phyloP scores from a whole-genome alignment of 2,113 vertebrate species.

The Mastomys coucha region DNA sequence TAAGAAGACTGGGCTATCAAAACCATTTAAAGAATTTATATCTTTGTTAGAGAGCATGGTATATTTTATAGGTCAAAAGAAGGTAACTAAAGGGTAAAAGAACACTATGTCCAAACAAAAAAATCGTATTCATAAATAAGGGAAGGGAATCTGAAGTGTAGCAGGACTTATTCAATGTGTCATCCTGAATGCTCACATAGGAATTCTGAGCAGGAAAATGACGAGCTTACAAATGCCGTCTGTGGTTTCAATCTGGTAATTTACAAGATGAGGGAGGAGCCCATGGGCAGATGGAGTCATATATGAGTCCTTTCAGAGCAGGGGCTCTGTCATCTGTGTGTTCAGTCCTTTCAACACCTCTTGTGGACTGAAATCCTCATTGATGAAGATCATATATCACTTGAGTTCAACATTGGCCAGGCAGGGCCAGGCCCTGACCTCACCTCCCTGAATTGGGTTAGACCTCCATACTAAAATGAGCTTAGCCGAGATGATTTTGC shows the following conservation, averaged over 20 bases:
- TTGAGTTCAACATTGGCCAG: neutral
- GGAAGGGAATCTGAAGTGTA: neutral
- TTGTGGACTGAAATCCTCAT: neutral
- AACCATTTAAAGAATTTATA: slow-evolving; percentile 84
- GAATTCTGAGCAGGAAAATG: neutral
- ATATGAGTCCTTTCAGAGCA: neutral
- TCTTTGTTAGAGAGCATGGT: slow-evolving; percentile 80
- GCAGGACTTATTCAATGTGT: neutral
- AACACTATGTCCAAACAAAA: slow-evolving; percentile 30
- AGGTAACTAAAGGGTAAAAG: slow-evolving; percentile 69
- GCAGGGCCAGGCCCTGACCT: slow-evolving; percentile 30
- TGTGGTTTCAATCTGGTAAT: neutral
- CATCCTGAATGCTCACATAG: neutral
- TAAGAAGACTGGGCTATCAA: slow-evolving; percentile 70
- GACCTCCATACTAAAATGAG: slow-evolving; percentile 86
- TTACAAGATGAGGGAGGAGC: neutral
- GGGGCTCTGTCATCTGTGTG: fast-evolving
- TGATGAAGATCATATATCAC: neutral
- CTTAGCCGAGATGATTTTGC: slow-evolving; percentile 86
- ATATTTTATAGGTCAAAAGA: slow-evolving; percentile 76
- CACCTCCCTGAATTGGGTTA: slow-evolving; percentile 83
- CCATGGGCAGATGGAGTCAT: neutral
- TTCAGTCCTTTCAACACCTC: neutral
- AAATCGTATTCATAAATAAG: slow-evolving; percentile 38
- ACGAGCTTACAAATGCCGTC: neutral